These are phyloP conservation scores for Torymus texanus DNA, from an alignment of 2,888 invertebrate species.

Conservation along the genomic window DNA sequence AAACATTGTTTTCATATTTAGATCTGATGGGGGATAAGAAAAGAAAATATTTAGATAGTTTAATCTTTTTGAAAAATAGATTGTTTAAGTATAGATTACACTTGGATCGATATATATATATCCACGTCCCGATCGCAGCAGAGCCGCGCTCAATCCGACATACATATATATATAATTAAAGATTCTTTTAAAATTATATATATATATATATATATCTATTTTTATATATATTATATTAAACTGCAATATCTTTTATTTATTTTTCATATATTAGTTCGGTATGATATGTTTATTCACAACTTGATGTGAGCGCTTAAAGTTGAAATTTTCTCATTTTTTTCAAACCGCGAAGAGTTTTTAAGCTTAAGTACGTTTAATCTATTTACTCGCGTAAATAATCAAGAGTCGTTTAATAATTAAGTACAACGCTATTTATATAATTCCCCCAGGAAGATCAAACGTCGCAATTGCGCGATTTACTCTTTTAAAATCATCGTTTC, in stretches of 20 bases:
- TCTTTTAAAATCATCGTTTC: neutral
- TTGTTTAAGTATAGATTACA: neutral
- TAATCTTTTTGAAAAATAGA: conserved; percentile 27
- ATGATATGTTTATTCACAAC: conserved; percentile 76
- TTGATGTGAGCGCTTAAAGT: conserved; percentile 75
- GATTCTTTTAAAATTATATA: conserved; percentile 58
- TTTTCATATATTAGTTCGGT: conserved; percentile 73
- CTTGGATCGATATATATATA: conserved; percentile 10
- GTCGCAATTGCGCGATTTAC: conserved; percentile 25
- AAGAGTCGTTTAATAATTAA: conserved; percentile 64
- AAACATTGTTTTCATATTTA: neutral
- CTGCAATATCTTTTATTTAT: conserved; percentile 69
- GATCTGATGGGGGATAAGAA: neutral
- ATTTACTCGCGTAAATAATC: conserved; percentile 57
- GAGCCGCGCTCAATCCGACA: conserved; percentile 32
- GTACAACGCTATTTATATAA: conserved; percentile 64
- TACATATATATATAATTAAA: conserved; percentile 46
- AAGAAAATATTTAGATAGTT: neutral
- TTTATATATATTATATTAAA: conserved; percentile 69
- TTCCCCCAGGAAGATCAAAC: conserved; percentile 47
- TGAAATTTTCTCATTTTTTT: conserved; percentile 60
- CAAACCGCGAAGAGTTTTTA: conserved; percentile 39
- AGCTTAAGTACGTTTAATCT: conserved; percentile 50
- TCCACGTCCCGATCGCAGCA: conserved; percentile 24
- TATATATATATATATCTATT: conserved; percentile 58